Percentiles rank a stretch among this genome's conserved stretches.
phyloP scores from a whole-genome alignment of 2,113 vertebrate genomes.

The Protobothrops flavoviridis region DNA sequence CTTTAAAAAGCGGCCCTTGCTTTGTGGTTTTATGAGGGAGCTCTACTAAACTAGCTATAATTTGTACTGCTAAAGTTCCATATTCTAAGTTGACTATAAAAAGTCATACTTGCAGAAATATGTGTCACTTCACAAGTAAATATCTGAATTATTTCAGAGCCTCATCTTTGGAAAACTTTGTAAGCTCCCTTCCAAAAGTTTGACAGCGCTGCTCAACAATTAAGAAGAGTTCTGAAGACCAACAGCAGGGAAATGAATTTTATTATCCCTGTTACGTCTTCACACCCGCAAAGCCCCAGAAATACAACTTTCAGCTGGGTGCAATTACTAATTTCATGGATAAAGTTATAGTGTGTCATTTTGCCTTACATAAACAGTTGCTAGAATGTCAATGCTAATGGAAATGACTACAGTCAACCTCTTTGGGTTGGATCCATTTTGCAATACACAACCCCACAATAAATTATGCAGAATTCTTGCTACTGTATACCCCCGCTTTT shows the following conservation, averaged over 20 bases:
- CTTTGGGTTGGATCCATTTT: not conserved
- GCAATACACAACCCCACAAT: not conserved
- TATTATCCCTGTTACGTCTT: not conserved
- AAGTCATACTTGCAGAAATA: not conserved
- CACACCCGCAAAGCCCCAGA: not conserved
- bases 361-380: not conserved
- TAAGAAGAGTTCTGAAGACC: not conserved
- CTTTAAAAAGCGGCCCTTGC: not conserved
- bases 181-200: not conserved
- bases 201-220: not conserved
- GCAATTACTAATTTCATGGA: not conserved
- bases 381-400: not conserved
- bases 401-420: not conserved
- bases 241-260: not conserved
- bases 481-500: not conserved
- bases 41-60: not conserved
- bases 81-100: not conserved
- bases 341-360: not conserved
- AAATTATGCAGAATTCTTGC: not conserved
- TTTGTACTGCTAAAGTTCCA: not conserved
- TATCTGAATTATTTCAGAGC: not conserved
- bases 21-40: not conserved
- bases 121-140: not conserved
- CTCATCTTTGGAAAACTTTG: not conserved
- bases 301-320: not conserved